A percentile compares a stretch with the other conserved stretches of the same genome.
Evolutionary conservation across 2,113 vertebrate species (phyloP).

Genomic region (Macquaria ambigua): DNA sequence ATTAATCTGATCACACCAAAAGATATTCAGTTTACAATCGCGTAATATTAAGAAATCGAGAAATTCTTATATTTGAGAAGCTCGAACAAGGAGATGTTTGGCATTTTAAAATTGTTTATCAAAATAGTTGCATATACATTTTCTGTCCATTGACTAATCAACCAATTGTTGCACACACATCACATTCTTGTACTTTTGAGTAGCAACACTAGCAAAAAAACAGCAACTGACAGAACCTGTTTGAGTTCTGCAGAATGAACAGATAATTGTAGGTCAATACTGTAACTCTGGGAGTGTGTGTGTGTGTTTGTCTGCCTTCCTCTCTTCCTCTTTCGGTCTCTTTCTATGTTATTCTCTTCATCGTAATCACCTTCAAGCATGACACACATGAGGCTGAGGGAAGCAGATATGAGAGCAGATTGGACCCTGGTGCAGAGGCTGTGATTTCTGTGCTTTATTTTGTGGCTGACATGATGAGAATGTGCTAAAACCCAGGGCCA

Average conservation of each 20-base stretch:
- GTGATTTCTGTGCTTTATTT: conserved; percentile 47
- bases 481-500: conserved; percentile 68
- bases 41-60: not conserved
- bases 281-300: conserved; percentile 24
- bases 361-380: conserved; percentile 18
- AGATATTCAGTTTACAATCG: too few species aligned
- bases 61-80: not conserved
- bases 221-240: conserved; percentile 32
- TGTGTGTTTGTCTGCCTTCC: conserved; percentile 25
- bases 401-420: conserved; percentile 37
- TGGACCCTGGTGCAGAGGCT: conserved; percentile 20
- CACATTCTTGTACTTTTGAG: not conserved
- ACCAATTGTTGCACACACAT: too few species aligned
- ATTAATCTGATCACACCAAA: too few species aligned
- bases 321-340: not conserved
- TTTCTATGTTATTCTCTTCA: conserved; percentile 24
- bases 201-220: conserved; percentile 1
- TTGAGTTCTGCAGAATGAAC: conserved; percentile 25
- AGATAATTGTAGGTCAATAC: conserved; percentile 48
- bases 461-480: conserved; percentile 70
- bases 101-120: not conserved
- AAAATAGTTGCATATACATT: not conserved
- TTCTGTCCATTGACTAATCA: not conserved
- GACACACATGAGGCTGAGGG: not conserved
- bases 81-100: not conserved